These are phyloP conservation scores for Drosophila asahinai DNA, from an alignment of 1,140 invertebrate species.

Conservation along the genomic window DNA sequence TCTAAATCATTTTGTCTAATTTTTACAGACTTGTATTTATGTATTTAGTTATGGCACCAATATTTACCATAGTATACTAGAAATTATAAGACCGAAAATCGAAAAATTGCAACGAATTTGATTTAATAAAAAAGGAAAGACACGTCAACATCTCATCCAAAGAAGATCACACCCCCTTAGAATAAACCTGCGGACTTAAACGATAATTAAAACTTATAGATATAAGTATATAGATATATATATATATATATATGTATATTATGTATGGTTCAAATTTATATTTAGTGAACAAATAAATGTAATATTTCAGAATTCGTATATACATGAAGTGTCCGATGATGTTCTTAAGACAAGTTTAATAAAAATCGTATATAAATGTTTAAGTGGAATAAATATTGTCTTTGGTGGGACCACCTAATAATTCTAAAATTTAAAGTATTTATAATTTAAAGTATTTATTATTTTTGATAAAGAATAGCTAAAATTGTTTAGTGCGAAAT, in stretches of 20 bases:
- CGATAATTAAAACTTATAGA: not conserved
- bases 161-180: conserved; percentile 39
- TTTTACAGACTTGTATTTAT: not conserved
- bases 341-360: conserved; percentile 55
- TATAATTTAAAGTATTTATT: too few species aligned
- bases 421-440: too few species aligned
- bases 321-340: conserved; percentile 24
- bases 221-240: conserved; percentile 1
- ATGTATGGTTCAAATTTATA: conserved; percentile 67
- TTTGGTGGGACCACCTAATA: not conserved
- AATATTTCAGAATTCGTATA: conserved; percentile 33
- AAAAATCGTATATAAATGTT: conserved; percentile 39
- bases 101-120: conserved; percentile 64
- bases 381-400: not conserved
- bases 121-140: conserved; percentile 26
- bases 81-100: conserved; percentile 27
- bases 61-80: not conserved
- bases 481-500: too few species aligned
- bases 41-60: not conserved
- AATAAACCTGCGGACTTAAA: conserved; percentile 44
- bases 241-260: conserved; percentile 35
- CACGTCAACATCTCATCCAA: conserved; percentile 38
- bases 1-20: too few species aligned
- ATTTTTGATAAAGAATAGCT: too few species aligned
- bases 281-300: conserved; percentile 56